Conservation (phyloP, 2,797 vertebrate genomes). For the Myripristis jacobus region DNA sequence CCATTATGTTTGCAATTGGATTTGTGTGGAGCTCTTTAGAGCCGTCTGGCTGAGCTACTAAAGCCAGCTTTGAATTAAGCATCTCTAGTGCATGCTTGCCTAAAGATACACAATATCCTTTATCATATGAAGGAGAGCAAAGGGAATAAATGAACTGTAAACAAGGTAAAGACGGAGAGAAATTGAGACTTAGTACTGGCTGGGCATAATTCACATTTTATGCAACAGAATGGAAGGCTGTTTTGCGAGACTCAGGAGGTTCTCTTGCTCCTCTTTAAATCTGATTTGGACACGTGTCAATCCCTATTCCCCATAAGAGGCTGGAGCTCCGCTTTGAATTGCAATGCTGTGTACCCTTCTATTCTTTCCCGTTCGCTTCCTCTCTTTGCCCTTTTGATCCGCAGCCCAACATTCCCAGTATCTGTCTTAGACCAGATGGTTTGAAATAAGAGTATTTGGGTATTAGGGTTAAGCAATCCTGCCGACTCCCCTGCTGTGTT, state of each 20-base stretch:
- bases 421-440: conserved; percentile 80
- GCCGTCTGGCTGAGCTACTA: conserved; percentile 83
- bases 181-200: not conserved
- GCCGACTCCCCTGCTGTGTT: conserved; percentile 29
- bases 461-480: conserved; percentile 76
- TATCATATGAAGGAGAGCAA: conserved; percentile 26
- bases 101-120: conserved; percentile 71
- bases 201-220: not conserved
- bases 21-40: conserved; percentile 82
- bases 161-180: not conserved
- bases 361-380: conserved; percentile 14
- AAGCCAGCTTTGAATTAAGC: conserved; percentile 85
- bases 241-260: conserved; percentile 10
- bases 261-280: conserved; percentile 31
- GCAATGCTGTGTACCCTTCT: conserved; percentile 18
- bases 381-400: conserved; percentile 50
- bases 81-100: conserved; percentile 71
- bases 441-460: conserved; percentile 77
- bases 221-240: not conserved
- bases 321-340: conserved; percentile 44
- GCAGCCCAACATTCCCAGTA: conserved; percentile 53
- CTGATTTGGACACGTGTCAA: conserved; percentile 49
- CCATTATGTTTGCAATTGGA: conserved; percentile 84
- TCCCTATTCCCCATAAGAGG: conserved; percentile 36
- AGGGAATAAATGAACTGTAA: conserved; percentile 18